Conservation (phyloP, 2,113 vertebrate species). For the Tenrec ecaudatus region DNA sequence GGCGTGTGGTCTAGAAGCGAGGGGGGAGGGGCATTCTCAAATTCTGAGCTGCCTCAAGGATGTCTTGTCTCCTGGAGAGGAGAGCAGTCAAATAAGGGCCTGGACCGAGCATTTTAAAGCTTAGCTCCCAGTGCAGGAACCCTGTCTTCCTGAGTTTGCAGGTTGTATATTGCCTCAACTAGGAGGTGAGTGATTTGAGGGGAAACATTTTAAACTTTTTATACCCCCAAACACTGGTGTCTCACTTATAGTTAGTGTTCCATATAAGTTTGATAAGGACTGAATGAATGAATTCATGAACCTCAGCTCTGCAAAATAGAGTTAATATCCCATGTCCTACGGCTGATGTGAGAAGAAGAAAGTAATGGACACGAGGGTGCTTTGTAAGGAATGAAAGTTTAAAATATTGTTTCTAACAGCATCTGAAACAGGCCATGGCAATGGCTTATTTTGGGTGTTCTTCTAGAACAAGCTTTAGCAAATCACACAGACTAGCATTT, state of each 20-base stretch:
- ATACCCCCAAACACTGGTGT: background rate
- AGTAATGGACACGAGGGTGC: background rate
- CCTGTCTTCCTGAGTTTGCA: background rate
- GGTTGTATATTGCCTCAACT: background rate
- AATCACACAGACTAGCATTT: conserved; percentile 27
- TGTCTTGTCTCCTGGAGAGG: background rate
- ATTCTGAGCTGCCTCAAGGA: background rate
- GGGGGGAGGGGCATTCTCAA: background rate
- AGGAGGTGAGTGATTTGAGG: background rate
- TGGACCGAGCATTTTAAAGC: background rate
- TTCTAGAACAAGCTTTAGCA: conserved; percentile 18
- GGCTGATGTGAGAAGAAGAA: background rate
- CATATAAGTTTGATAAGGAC: background rate
- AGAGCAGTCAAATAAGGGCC: background rate
- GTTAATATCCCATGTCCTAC: background rate
- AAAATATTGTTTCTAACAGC: conserved; percentile 37
- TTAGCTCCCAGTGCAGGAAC: background rate
- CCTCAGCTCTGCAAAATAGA: background rate
- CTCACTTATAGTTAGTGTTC: background rate
- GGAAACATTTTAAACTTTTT: background rate
- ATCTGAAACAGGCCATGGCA: background rate
- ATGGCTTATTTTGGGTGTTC: background rate
- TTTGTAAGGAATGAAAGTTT: conserved; percentile 50
- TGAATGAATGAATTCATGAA: background rate
- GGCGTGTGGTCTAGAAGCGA: background rate